Conservation (phyloP, 2,888 invertebrate genomes). For the Eurytoma californica region DNA sequence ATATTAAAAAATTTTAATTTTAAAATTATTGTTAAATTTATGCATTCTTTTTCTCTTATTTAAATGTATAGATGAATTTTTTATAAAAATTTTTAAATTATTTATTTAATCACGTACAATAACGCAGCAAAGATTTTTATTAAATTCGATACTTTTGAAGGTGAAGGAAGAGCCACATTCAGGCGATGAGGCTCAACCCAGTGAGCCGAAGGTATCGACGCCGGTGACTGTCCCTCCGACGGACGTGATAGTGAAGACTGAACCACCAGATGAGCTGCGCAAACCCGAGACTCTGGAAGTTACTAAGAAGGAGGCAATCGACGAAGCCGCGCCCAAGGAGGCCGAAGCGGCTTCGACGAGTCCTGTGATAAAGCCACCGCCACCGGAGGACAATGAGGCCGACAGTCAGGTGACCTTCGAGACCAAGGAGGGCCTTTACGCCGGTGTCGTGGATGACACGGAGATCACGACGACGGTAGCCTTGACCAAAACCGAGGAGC, state of each 20-base stretch:
- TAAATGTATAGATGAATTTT: no score
- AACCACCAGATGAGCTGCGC: constrained; percentile 35
- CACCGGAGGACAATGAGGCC: background rate
- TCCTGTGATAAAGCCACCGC: background rate
- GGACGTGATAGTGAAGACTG: constrained; percentile 22
- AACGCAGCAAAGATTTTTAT: no score
- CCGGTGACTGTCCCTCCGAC: background rate
- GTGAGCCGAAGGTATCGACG: background rate
- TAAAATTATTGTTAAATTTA: no score
- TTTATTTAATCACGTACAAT: no score
- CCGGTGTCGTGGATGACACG: constrained; percentile 35
- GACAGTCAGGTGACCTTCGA: background rate
- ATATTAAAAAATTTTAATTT: no score
- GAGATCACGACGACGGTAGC: constrained; percentile 36
- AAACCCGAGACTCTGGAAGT: background rate
- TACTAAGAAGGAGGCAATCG: background rate
- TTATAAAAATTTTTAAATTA: no score
- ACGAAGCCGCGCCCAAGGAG: background rate
- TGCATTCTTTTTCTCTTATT: no score
- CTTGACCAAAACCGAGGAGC: background rate
- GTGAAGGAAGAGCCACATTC: constrained; percentile 51
- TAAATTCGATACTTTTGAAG: no score
- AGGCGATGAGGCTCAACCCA: constrained; percentile 30
- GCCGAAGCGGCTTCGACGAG: no score
- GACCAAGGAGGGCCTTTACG: constrained; percentile 32